Percentiles rank a stretch among this genome's conserved stretches.
These are phyloP conservation scores for Butastur rufipennis DNA, from an alignment of 2,113 vertebrate species.

Conservation along the genomic window DNA sequence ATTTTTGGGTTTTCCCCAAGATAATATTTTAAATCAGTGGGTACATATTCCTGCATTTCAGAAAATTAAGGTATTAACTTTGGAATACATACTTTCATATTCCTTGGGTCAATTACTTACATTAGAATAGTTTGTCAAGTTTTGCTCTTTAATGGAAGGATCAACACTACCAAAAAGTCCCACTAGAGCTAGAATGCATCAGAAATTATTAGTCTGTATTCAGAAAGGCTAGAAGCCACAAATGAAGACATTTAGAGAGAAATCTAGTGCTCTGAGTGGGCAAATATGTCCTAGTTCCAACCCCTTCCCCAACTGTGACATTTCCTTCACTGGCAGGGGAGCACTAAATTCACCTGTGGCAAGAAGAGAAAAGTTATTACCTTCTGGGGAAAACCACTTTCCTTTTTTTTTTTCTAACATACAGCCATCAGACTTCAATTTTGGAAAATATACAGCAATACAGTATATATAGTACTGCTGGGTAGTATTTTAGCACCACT, in stretches of 20 bases:
- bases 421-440: background rate
- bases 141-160: background rate
- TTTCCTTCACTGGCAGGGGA: background rate
- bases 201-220: background rate
- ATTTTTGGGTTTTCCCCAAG: accelerated
- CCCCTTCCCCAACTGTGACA: background rate
- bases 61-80: background rate
- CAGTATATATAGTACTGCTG: background rate
- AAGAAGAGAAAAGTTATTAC: background rate
- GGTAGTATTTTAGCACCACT: background rate
- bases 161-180: background rate
- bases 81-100: background rate
- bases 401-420: background rate
- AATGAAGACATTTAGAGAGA: background rate
- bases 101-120: background rate
- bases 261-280: background rate
- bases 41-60: background rate
- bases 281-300: background rate
- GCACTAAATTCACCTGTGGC: background rate
- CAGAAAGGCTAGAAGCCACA: background rate
- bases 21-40: background rate
- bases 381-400: background rate
- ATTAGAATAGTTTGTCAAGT: background rate
- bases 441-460: background rate
- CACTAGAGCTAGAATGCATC: background rate